Percentiles rank a stretch among this genome's conserved stretches.
Evolutionary conservation across 2,113 vertebrate species (phyloP).

Genomic region (Campylomormyrus numenius): DNA sequence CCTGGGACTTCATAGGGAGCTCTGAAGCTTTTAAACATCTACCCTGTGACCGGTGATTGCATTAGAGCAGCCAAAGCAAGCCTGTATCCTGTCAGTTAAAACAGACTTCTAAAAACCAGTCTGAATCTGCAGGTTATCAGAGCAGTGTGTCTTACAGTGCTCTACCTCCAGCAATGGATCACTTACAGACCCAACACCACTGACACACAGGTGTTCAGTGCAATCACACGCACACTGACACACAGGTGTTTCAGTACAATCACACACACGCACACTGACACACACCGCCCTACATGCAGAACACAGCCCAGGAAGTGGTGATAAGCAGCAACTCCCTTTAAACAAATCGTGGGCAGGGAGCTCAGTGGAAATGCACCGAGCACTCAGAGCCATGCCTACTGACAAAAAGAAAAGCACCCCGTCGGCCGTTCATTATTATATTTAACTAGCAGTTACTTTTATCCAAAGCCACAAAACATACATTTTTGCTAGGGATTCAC

Average conservation of each 20-base stretch:
- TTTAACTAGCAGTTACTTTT: neutral
- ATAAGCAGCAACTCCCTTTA: conserved; percentile 40
- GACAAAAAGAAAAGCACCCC: neutral
- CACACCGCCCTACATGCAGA: neutral
- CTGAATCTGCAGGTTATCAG: neutral
- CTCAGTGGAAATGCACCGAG: neutral
- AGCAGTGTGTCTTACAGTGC: neutral
- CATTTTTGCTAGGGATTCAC: neutral
- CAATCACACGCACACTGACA: neutral
- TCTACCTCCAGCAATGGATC: neutral
- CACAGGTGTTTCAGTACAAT: neutral
- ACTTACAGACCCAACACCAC: neutral
- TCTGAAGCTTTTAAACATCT: neutral
- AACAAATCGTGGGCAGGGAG: conserved; percentile 43
- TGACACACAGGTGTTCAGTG: neutral
- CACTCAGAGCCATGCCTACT: neutral
- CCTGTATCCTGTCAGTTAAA: neutral
- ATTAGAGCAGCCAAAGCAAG: neutral
- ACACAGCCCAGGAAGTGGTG: conserved; percentile 14
- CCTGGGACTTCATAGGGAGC: neutral
- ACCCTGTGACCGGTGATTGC: neutral
- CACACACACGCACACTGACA: neutral
- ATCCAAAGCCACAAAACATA: neutral
- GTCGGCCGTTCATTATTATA: neutral
- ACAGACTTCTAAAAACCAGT: neutral